phyloP scores from a whole-genome alignment of 2,797 vertebrate genomes.

The Oreochromis mossambicus region DNA sequence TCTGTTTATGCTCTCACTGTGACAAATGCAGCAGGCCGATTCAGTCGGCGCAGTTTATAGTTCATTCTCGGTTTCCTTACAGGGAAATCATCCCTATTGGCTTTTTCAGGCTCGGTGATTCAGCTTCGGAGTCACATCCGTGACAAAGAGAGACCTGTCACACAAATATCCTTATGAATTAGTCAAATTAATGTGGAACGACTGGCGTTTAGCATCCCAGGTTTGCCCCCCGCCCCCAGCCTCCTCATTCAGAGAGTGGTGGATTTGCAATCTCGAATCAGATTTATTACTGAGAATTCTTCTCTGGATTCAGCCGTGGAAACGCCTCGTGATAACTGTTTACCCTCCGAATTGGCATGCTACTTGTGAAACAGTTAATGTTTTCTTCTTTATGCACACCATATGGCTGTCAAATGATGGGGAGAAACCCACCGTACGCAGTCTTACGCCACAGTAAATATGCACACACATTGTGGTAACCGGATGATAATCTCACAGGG shows the following conservation, averaged over 20 bases:
- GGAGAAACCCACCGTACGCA: slow-evolving; percentile 43
- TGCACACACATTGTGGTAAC: slow-evolving; percentile 58
- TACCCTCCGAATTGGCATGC: slow-evolving; percentile 54
- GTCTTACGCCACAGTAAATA: slow-evolving; percentile 57
- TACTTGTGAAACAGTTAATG: slow-evolving; percentile 63
- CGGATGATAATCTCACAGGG: slow-evolving; percentile 61
- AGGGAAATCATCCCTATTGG: slow-evolving; percentile 5
- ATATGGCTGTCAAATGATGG: slow-evolving; percentile 65
- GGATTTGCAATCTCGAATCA: slow-evolving; percentile 14
- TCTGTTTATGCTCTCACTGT: neutral
- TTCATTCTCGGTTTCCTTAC: slow-evolving; percentile 14
- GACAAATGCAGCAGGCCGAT: neutral
- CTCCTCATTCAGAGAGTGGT: neutral
- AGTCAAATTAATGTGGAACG: neutral
- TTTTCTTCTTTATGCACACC: slow-evolving; percentile 62
- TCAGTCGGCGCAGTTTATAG: neutral
- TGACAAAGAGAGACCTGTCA: slow-evolving; percentile 8
- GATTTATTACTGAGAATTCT: neutral
- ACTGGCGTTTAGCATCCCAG: neutral
- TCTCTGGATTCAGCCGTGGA: slow-evolving; percentile 26
- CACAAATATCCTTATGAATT: slow-evolving; percentile 6
- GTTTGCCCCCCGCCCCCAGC: neutral
- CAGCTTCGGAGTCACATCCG: slow-evolving; percentile 10
- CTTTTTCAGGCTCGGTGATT: slow-evolving; percentile 5
- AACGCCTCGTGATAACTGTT: slow-evolving; percentile 54